Evolutionary conservation across 2,113 vertebrate genomes (phyloP).

Genomic region (Colius striatus): DNA sequence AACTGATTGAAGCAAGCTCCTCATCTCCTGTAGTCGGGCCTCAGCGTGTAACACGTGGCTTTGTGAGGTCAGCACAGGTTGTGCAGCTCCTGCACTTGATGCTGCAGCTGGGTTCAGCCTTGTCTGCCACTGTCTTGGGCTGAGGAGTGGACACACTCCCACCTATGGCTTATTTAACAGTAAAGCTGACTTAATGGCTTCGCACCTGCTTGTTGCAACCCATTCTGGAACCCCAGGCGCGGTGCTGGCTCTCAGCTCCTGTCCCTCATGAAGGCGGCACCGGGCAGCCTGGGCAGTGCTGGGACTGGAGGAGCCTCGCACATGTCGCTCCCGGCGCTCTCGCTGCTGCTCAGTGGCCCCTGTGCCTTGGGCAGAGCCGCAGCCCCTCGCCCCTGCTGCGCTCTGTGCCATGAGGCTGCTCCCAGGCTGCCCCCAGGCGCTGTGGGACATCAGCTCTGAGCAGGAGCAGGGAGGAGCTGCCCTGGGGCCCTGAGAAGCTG

Average conservation of each 20-base stretch:
- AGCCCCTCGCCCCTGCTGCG: rapidly evolving
- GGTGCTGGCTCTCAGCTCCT: no score
- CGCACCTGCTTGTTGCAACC: not conserved
- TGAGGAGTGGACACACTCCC: rapidly evolving
- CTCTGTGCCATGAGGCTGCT: not conserved
- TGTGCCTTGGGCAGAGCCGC: no score
- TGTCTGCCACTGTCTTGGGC: not conserved
- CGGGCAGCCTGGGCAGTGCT: no score
- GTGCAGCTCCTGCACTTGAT: rapidly evolving
- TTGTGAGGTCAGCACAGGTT: not conserved
- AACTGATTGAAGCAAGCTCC: not conserved
- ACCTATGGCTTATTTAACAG: not conserved
- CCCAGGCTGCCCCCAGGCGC: no score
- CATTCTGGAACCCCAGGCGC: no score
- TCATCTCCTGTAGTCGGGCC: not conserved
- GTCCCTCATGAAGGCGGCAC: no score
- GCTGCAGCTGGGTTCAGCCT: rapidly evolving
- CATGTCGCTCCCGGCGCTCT: no score
- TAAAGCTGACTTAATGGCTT: not conserved
- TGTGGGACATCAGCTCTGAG: not conserved
- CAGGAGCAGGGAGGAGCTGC: not conserved
- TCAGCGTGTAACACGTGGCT: rapidly evolving
- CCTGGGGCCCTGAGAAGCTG: not conserved
- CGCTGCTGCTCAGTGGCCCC: no score
- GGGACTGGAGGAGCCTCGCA: no score